Conservation (phyloP, 2,888 invertebrate species). For the Nephrotoma appendiculata region DNA sequence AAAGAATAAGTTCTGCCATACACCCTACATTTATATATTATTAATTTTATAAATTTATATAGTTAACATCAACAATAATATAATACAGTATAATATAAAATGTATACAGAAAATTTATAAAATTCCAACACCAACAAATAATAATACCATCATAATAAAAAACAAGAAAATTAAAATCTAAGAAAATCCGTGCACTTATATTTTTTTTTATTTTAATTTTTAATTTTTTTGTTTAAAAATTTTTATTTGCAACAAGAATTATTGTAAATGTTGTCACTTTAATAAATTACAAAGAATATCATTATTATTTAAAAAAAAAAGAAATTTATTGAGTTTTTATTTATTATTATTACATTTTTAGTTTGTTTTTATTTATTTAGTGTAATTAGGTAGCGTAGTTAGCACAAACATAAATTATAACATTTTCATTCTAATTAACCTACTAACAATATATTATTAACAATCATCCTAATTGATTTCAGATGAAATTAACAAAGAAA, state of each 20-base stretch:
- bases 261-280: not conserved
- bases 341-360: not conserved
- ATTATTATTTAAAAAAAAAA: not conserved
- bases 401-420: not conserved
- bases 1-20: slow-evolving; percentile 39
- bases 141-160: not conserved
- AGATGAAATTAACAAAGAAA: slow-evolving; percentile 81
- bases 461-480: slow-evolving; percentile 28
- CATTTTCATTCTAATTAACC: not conserved
- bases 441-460: slow-evolving; percentile 9
- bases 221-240: not conserved
- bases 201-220: not conserved
- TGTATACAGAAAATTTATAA: not conserved
- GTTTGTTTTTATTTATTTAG: not conserved
- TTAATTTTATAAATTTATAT: not conserved
- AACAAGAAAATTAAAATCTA: not conserved
- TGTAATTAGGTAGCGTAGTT: not conserved
- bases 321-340: not conserved
- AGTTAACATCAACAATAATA: not conserved
- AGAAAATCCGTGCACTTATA: not conserved
- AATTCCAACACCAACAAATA: not conserved
- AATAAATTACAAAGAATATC: not conserved
- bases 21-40: not conserved
- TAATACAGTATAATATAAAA: not conserved
- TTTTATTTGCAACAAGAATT: not conserved